A percentile compares a stretch with the other conserved stretches of the same genome.
Evolutionary conservation across 2,113 vertebrate species (phyloP).

Genomic region (Cichladusa arquata): DNA sequence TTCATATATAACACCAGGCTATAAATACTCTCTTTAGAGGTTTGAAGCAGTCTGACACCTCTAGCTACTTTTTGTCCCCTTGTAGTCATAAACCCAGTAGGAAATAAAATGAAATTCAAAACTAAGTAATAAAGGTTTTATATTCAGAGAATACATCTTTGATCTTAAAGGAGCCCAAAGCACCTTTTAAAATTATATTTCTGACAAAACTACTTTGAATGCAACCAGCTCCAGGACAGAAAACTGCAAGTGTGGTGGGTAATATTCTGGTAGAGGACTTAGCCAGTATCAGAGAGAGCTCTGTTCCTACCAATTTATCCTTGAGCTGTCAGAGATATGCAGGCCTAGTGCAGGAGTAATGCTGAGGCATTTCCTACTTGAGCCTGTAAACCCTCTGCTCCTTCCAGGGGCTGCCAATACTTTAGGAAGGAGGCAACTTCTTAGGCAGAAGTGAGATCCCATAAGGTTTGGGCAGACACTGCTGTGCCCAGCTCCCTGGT

Average conservation of each 20-base stretch:
- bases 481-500: neutral
- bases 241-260: neutral
- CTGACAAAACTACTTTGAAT: slow-evolving; percentile 60
- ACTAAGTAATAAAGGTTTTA: slow-evolving; percentile 66
- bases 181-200: slow-evolving; percentile 64
- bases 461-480: fast-evolving
- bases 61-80: slow-evolving; percentile 70
- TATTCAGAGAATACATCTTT: slow-evolving; percentile 63
- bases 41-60: slow-evolving; percentile 69
- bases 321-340: neutral
- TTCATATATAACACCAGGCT: slow-evolving; percentile 68
- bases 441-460: neutral
- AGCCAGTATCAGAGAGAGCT: neutral
- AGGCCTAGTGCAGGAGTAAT: neutral
- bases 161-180: slow-evolving; percentile 68
- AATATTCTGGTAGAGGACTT: slow-evolving; percentile 10
- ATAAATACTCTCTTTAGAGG: slow-evolving; percentile 68
- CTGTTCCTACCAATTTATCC: neutral
- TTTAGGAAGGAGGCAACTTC: neutral
- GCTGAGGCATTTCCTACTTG: neutral
- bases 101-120: slow-evolving; percentile 67
- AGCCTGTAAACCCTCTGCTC: neutral
- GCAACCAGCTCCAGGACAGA: slow-evolving; percentile 30
- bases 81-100: slow-evolving; percentile 69
- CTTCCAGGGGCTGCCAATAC: neutral